Evolutionary conservation across 1,140 invertebrate species (phyloP), one percentile per base, ranked within the genome.

Genomic region (Metopolophium dirhodum): DNA sequence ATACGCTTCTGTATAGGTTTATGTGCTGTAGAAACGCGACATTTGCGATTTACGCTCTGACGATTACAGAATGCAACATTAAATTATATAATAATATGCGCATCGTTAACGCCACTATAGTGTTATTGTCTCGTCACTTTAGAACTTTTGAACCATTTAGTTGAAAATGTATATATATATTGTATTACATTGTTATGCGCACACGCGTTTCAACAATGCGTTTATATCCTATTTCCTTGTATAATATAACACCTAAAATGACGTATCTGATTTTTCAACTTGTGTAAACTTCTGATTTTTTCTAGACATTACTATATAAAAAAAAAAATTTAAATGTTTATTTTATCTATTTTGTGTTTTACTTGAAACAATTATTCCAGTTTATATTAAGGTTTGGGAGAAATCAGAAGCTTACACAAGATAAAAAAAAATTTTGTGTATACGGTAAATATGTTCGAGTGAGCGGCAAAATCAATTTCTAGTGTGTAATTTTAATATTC

Each of bases 81-180:
- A 77, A 77, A 77, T 77, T 77, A 77, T n/a, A n/a, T n/a, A 77
- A n/a, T 77, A 77, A 77, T 77, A 77, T 77, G 61, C 11, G 61
- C 61, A 77, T 77, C 61, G 61, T 77, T 77, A 77, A 30, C 30
- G 61, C 4, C n/a, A 14, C 30, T n/a, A 68, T 68, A 68, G n/a
- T n/a, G 61, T 68, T 68, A 77, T 77, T 77, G n/a, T 77, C 61
- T 77, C 30, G 30, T 77, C 61, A 77, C 61, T 77, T 77, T n/a
- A 77, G 61, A 77, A 77, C 61, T 77, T n/a, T 77, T 77, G 61
- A 35, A 77, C 61, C n/a, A 77, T 77, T 77, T 77, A 77, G 61
- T 77, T 77, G 6, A 18, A n/a, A n/a, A 77, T 30, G 61, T 68
- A 68, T 68, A 30, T n/a, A 68, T 68, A 30, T 68, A n/a, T n/a